These are phyloP conservation scores for Tinea pellionella DNA, from an alignment of 2,888 invertebrate species.

Conservation along the genomic window DNA sequence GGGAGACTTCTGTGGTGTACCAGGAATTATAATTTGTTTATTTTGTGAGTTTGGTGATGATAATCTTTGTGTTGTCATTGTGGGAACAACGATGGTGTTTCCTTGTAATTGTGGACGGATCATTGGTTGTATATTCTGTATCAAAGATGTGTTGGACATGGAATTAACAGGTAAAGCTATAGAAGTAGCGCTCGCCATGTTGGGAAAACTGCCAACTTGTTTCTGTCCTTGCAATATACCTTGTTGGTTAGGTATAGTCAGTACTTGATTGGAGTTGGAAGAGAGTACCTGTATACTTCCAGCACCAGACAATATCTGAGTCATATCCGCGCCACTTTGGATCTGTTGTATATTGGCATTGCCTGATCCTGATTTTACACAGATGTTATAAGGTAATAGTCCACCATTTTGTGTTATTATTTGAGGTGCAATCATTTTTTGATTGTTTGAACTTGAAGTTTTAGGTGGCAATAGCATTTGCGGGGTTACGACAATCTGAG, in stretches of 20 bases:
- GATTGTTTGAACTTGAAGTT: slow-evolving; percentile 44
- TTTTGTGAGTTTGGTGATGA: slow-evolving; percentile 52
- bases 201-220: slow-evolving; percentile 57
- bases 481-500: slow-evolving; percentile 63
- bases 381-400: slow-evolving; percentile 59
- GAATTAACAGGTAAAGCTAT: slow-evolving; percentile 61
- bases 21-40: slow-evolving; percentile 56
- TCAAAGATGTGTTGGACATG: slow-evolving; percentile 54
- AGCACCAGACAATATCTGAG: slow-evolving; percentile 51
- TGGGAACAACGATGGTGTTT: slow-evolving; percentile 57
- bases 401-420: slow-evolving; percentile 53
- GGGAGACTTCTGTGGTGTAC: slow-evolving; percentile 54
- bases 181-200: slow-evolving; percentile 63
- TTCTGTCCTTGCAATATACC: slow-evolving; percentile 58
- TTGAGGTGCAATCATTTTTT: slow-evolving; percentile 55
- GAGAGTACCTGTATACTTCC: slow-evolving; percentile 65
- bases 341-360: slow-evolving; percentile 54
- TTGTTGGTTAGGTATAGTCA: slow-evolving; percentile 57
- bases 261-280: slow-evolving; percentile 62
- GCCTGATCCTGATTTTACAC: slow-evolving; percentile 56
- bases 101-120: slow-evolving; percentile 59
- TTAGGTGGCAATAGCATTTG: slow-evolving; percentile 62
- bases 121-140: slow-evolving; percentile 65
- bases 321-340: slow-evolving; percentile 51
- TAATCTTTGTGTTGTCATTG: slow-evolving; percentile 56